Percentiles rank a stretch among this genome's conserved stretches.
These are phyloP conservation scores for Drosophila phalerata DNA, from an alignment of 2,888 invertebrate species.

Conservation along the genomic window DNA sequence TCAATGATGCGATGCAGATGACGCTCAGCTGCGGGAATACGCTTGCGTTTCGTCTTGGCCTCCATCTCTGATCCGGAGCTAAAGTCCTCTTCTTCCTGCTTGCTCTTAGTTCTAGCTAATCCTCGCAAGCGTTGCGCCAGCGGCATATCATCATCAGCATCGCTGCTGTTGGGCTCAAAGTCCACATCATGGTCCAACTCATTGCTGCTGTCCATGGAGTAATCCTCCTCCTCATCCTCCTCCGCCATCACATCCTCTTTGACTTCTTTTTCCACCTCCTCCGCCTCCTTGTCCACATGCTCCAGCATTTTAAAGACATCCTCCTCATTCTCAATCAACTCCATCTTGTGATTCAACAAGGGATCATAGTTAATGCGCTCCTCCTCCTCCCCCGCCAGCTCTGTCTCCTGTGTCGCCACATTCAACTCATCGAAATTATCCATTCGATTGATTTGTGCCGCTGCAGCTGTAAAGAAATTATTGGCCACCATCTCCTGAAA, in stretches of 20 bases:
- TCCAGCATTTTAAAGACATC: slow-evolving; percentile 84
- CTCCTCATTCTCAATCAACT: slow-evolving; percentile 82
- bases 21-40: slow-evolving; percentile 69
- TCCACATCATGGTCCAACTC: slow-evolving; percentile 68
- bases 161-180: slow-evolving; percentile 70
- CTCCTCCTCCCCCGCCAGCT: slow-evolving; percentile 73
- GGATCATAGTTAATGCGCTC: slow-evolving; percentile 81
- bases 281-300: slow-evolving; percentile 79
- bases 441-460: slow-evolving; percentile 35
- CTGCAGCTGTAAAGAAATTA: slow-evolving; percentile 38
- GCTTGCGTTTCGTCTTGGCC: slow-evolving; percentile 59
- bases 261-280: slow-evolving; percentile 62
- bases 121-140: slow-evolving; percentile 70
- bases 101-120: not conserved
- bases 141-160: slow-evolving; percentile 79
- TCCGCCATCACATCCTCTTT: slow-evolving; percentile 45
- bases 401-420: slow-evolving; percentile 57
- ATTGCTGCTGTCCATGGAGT: slow-evolving; percentile 56
- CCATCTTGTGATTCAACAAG: slow-evolving; percentile 80
- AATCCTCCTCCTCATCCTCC: slow-evolving; percentile 45
- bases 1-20: slow-evolving; percentile 79
- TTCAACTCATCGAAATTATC: slow-evolving; percentile 66
- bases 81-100: slow-evolving; percentile 37
- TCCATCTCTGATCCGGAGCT: slow-evolving; percentile 54
- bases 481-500: slow-evolving; percentile 72